A percentile compares a stretch with the other conserved stretches of the same genome.
These are phyloP conservation scores for Oophaga sylvatica DNA, from an alignment of 2,797 vertebrate genomes.

Conservation along the genomic window DNA sequence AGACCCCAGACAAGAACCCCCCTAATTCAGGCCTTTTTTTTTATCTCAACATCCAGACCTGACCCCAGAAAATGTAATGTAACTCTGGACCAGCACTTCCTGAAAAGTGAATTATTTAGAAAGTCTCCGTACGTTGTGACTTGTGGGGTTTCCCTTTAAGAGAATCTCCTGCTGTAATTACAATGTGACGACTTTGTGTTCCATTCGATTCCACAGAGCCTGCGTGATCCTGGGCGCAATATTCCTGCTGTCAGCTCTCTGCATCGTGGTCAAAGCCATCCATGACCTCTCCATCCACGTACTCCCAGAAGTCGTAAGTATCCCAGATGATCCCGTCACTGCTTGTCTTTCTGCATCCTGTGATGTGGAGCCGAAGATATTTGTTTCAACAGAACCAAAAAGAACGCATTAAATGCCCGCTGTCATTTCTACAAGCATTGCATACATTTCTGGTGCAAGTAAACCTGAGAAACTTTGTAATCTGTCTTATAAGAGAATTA, in stretches of 20 bases:
- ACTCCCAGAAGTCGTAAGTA: constrained; percentile 93
- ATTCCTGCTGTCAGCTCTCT: constrained; percentile 91
- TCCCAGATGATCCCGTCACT: not conserved
- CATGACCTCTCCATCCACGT: constrained; percentile 88
- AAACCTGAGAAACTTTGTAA: too few relatives aligned
- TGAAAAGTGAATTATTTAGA: too few relatives aligned
- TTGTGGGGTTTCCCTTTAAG: not conserved
- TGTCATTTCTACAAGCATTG: too few relatives aligned
- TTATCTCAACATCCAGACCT: too few relatives aligned
- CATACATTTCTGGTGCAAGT: too few relatives aligned
- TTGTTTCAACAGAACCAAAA: too few relatives aligned
- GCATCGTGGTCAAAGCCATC: constrained; percentile 95
- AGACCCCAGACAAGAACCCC: not conserved
- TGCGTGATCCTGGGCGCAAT: constrained; percentile 91
- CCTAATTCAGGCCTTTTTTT: not conserved
- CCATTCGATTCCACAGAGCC: constrained; percentile 78
- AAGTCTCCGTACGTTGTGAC: too few relatives aligned
- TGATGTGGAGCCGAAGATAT: too few relatives aligned
- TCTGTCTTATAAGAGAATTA: too few relatives aligned
- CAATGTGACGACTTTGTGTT: constrained; percentile 16
- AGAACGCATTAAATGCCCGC: too few relatives aligned
- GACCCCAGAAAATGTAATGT: too few relatives aligned
- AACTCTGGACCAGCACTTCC: too few relatives aligned
- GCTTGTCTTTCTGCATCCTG: not conserved
- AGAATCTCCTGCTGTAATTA: not conserved